Evolutionary conservation across 2,888 invertebrate species (phyloP), one percentile per base, ranked within the genome.

Genomic region (Frankliniella fusca): DNA sequence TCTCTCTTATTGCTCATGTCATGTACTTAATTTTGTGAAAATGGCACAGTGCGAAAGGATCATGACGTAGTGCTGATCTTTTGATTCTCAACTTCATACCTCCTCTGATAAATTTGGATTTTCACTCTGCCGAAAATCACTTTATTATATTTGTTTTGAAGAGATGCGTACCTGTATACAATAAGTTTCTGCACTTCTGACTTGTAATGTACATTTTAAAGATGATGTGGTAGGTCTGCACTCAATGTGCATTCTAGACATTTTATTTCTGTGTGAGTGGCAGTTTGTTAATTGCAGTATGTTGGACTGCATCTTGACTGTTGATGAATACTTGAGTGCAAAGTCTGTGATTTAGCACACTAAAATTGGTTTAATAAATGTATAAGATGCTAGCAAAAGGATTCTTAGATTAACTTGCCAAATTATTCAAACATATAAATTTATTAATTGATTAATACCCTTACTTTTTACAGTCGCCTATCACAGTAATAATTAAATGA

Each of bases 161-260:
- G 61, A 76, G 70, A 27, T 27, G 27, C 27, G 70, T 76, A 76
- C 70, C 70, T 76, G 70, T 76, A 27, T 76, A 12, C 27, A 76
- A 27, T 23, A 76, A 76, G 70, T 76, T 27, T 76, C 70, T 76
- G 11, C 27, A 27, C 20, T 54, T 15, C 15, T 54, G 54, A 12
- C 20, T 15, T 38, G 38, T 38, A 38, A 3, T 38, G 38, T 38
- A 38, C 38, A 38, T 38, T 38, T 38, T 38, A 38, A 38, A 38
- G 38, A 3, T 38, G 38, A 38, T 38, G 38, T 38, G 38, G 38
- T 20, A 61, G 61, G 12, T n/a, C 61, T 61, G 61, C 61, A 1
- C 27, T 76, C 27, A 12, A 76, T 23, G 27, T 12, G 23, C 70
- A 27, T 76, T 76, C 23, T 76, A 27, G 23, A 27, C 12, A 23